These are phyloP conservation scores for Percina caprodes DNA, from an alignment of 2,113 vertebrate genomes.

Conservation along the genomic window DNA sequence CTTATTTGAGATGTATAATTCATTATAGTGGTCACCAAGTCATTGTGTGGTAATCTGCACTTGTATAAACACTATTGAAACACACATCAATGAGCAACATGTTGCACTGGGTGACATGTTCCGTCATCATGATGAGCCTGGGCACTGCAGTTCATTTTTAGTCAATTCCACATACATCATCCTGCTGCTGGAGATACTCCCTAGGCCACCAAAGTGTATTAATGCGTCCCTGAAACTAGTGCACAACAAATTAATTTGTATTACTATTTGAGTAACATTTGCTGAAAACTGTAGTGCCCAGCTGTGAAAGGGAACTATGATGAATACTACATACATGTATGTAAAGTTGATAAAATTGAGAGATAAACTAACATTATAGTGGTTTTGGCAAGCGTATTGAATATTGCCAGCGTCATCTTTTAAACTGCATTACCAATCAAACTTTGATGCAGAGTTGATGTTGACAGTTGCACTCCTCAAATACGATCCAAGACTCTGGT, in stretches of 20 bases:
- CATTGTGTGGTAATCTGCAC: not conserved
- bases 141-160: not conserved
- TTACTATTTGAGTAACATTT: not conserved
- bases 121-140: not conserved
- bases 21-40: not conserved
- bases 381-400: not conserved
- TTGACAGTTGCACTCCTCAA: not conserved
- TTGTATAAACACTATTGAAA: not conserved
- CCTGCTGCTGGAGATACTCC: not conserved
- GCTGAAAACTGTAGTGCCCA: not conserved
- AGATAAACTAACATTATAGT: not conserved
- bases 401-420: not conserved
- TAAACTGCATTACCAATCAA: not conserved
- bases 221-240: not conserved
- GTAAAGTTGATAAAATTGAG: not conserved
- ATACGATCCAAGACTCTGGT: not conserved
- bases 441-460: not conserved
- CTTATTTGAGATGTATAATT: not conserved
- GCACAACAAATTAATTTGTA: not conserved
- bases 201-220: not conserved
- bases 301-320: not conserved
- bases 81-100: not conserved
- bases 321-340: not conserved
- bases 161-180: not conserved
- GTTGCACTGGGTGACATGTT: not conserved